These are phyloP conservation scores for Drosophila planitibia DNA, from an alignment of 2,888 invertebrate species.

Conservation along the genomic window DNA sequence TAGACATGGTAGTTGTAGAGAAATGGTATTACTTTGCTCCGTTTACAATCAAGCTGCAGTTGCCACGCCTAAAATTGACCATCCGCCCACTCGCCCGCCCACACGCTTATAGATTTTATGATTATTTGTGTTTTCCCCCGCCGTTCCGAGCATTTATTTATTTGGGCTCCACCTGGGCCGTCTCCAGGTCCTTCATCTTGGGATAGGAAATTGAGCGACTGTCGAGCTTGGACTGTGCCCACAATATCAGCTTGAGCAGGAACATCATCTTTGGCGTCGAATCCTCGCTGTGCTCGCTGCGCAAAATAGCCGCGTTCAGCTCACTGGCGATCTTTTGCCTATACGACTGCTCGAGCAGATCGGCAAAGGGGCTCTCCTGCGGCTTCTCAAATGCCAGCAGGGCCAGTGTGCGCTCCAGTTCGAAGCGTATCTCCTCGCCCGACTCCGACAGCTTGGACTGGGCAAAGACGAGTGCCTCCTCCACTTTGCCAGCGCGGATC, in stretches of 20 bases:
- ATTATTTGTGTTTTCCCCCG: slow-evolving; percentile 11
- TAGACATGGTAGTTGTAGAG: slow-evolving; percentile 6
- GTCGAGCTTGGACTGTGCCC: slow-evolving; percentile 98
- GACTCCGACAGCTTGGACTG: slow-evolving; percentile 94
- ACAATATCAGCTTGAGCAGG: slow-evolving; percentile 95
- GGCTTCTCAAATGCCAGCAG: slow-evolving; percentile 98
- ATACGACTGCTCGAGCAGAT: slow-evolving; percentile 96
- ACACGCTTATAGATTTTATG: slow-evolving; percentile 12
- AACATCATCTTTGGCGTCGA: slow-evolving; percentile 96
- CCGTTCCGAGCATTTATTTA: slow-evolving; percentile 33
- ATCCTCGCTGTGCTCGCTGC: slow-evolving; percentile 95
- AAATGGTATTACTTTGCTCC: slow-evolving; percentile 42
- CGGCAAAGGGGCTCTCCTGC: slow-evolving; percentile 96
- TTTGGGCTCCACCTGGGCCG: slow-evolving; percentile 90
- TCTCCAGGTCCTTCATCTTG: slow-evolving; percentile 96
- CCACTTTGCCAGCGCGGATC: slow-evolving; percentile 89
- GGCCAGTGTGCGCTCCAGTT: slow-evolving; percentile 97
- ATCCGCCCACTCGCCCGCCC: slow-evolving; percentile 3
- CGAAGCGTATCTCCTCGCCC: slow-evolving; percentile 90
- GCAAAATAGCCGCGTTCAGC: slow-evolving; percentile 98
- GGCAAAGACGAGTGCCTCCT: slow-evolving; percentile 94
- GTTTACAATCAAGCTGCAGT: slow-evolving; percentile 8
- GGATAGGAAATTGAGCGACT: slow-evolving; percentile 97
- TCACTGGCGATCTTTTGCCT: slow-evolving; percentile 99
- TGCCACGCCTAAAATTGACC: slow-evolving; percentile 9